These are phyloP conservation scores for Stigmatopora nigra DNA, from an alignment of 2,113 vertebrate genomes.

Conservation along the genomic window DNA sequence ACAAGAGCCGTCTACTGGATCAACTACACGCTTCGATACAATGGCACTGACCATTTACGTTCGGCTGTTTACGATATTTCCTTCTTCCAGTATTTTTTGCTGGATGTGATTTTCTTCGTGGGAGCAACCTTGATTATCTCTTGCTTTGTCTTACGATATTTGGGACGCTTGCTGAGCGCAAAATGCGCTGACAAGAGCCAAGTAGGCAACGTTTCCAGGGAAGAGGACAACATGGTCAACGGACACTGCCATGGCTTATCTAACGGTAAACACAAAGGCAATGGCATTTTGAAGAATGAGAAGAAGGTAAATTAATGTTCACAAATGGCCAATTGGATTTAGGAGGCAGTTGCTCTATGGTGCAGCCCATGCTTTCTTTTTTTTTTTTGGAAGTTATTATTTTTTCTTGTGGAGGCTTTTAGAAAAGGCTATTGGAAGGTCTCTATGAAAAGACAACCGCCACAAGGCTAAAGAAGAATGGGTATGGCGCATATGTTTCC, in stretches of 20 bases:
- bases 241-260: conserved; percentile 86
- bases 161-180: conserved; percentile 57
- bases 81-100: conserved; percentile 87
- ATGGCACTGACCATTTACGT: conserved; percentile 86
- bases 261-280: conserved; percentile 90
- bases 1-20: conserved; percentile 92
- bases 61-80: conserved; percentile 84
- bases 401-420: conserved; percentile 29
- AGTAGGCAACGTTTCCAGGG: conserved; percentile 46
- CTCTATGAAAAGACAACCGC: conserved; percentile 45
- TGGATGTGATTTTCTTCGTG: conserved; percentile 79
- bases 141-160: conserved; percentile 64
- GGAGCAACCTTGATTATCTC: conserved; percentile 64
- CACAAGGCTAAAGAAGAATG: conserved; percentile 53
- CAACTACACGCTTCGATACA: conserved; percentile 87
- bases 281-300: conserved; percentile 83
- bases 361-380: conserved; percentile 35
- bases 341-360: conserved; percentile 46
- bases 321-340: conserved; percentile 13
- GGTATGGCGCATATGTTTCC: conserved; percentile 47
- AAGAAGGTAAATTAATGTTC: conserved; percentile 88
- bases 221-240: conserved; percentile 71
- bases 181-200: conserved; percentile 50
- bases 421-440: conserved; percentile 42
- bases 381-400: conserved; percentile 1